phyloP scores from a whole-genome alignment of 2,888 invertebrate genomes.

The Parnassius smintheus region DNA sequence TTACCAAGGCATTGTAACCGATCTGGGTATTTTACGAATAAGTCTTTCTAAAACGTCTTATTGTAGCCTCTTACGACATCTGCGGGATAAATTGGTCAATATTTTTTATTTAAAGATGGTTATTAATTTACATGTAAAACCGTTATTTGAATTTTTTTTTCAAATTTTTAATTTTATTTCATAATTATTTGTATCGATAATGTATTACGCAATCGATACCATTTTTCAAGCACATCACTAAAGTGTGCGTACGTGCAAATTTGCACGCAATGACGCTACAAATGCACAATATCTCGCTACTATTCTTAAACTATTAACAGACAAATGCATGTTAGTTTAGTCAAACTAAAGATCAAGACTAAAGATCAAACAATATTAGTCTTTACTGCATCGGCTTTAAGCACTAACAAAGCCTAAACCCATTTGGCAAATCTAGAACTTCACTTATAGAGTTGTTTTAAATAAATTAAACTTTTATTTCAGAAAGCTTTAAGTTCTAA shows the following conservation, averaged over 20 bases:
- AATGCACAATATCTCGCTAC: slow-evolving; percentile 37
- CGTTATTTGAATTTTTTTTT: too few species aligned
- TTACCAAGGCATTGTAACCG: too few species aligned
- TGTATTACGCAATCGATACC: neutral
- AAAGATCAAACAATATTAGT: slow-evolving; percentile 4
- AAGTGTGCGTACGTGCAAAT: slow-evolving; percentile 51
- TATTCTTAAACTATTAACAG: slow-evolving; percentile 30
- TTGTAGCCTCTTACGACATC: too few species aligned
- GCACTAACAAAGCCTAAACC: neutral
- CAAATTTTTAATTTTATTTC: neutral
- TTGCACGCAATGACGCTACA: slow-evolving; percentile 47
- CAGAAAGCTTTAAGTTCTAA: neutral
- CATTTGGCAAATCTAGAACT: neutral
- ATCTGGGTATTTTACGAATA: too few species aligned
- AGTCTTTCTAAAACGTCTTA: too few species aligned
- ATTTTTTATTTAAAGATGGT: too few species aligned
- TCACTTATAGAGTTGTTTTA: neutral
- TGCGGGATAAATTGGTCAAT: too few species aligned
- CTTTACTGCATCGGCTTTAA: neutral
- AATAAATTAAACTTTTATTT: neutral
- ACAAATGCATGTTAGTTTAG: slow-evolving; percentile 15
- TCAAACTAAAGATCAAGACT: neutral
- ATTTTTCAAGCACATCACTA: slow-evolving; percentile 39
- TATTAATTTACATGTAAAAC: too few species aligned
- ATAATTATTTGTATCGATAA: neutral